A percentile compares a stretch with the other conserved stretches of the same genome.
Evolutionary conservation across 2,888 invertebrate genomes (phyloP).

Genomic region (Ephialtes manifestator): DNA sequence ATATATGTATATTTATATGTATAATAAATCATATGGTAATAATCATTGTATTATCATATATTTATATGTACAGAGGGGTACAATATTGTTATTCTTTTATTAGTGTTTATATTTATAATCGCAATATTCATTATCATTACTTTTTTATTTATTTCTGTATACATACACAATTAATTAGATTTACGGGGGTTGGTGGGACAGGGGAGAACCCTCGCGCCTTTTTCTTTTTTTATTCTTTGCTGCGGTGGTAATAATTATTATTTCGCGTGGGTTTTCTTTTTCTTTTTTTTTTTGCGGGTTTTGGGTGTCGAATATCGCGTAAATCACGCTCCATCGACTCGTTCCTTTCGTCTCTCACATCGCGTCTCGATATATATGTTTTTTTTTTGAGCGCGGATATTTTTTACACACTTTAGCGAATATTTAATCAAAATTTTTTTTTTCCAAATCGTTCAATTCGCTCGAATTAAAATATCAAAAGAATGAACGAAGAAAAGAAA

Average conservation of each 20-base stretch:
- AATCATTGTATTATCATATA: constrained; percentile 85
- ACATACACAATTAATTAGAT: constrained; percentile 85
- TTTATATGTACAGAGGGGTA: constrained; percentile 86
- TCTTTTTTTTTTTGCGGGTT: constrained; percentile 14
- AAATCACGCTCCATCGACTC: constrained; percentile 39
- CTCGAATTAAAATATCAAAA: constrained; percentile 16
- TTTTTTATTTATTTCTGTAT: constrained; percentile 82
- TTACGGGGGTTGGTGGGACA: constrained; percentile 76
- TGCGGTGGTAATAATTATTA: constrained; percentile 62
- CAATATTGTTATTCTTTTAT: constrained; percentile 84
- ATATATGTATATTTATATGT: constrained; percentile 79
- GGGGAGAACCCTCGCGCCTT: constrained; percentile 72
- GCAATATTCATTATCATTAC: constrained; percentile 82
- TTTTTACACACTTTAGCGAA: too few relatives aligned
- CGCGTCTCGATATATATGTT: constrained; percentile 35
- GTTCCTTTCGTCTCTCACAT: constrained; percentile 32
- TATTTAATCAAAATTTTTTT: too few relatives aligned
- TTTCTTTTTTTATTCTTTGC: constrained; percentile 37
- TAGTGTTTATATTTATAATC: constrained; percentile 84
- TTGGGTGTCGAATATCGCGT: constrained; percentile 36
- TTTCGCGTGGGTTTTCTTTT: constrained; percentile 38
- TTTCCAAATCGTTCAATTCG: constrained; percentile 31
- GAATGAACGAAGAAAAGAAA: too few relatives aligned
- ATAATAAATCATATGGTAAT: constrained; percentile 85
- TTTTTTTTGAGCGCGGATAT: too few relatives aligned